Percentiles rank a stretch among this genome's conserved stretches.
phyloP scores from a whole-genome alignment of 2,797 vertebrate species.

The Acrossocheilus fasciatus region DNA sequence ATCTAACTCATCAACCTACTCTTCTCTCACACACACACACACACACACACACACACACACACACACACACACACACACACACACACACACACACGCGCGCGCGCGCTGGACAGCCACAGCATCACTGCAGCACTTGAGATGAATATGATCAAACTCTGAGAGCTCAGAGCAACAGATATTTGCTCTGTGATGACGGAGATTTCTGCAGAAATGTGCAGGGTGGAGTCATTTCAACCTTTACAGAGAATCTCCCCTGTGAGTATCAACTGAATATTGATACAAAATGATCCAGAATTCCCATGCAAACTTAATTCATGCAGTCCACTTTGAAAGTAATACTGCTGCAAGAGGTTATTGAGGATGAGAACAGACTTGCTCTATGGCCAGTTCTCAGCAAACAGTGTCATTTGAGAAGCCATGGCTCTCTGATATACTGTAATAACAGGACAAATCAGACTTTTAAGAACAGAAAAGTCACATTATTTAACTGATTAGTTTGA shows the following conservation, averaged over 20 bases:
- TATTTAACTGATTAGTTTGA: not conserved
- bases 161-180: not conserved
- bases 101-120: not conserved
- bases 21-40: not conserved
- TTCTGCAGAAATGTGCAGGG: not conserved
- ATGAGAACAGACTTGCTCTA: not conserved
- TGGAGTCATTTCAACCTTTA: not conserved
- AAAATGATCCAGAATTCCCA: not conserved
- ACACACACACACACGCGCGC: not conserved
- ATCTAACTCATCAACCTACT: conserved; percentile 4
- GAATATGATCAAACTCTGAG: not conserved
- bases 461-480: not conserved
- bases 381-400: not conserved
- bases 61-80: not conserved
- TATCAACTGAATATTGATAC: not conserved
- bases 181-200: not conserved
- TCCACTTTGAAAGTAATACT: not conserved
- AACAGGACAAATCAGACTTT: not conserved
- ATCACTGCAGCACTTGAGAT: not conserved
- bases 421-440: not conserved
- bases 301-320: not conserved
- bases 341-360: not conserved
- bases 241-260: not conserved
- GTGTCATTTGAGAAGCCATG: not conserved
- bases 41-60: not conserved